Conservation (phyloP, 2,113 vertebrate species). For the Calypte anna region DNA sequence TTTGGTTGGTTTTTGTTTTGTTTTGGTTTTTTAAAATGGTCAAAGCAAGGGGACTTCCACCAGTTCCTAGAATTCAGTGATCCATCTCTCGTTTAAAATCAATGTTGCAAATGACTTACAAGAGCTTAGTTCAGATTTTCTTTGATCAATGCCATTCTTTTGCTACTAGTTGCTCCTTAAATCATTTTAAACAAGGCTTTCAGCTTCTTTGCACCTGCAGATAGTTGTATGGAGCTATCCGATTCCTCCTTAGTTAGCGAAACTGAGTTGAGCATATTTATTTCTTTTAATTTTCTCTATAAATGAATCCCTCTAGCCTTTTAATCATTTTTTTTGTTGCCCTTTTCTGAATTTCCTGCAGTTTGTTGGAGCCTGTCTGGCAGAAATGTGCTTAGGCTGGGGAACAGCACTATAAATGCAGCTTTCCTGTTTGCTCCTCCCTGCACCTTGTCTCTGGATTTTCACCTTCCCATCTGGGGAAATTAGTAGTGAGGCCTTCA, state of each 20-base stretch:
- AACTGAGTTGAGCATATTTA: slow-evolving; percentile 1
- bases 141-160: not conserved
- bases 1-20: not conserved
- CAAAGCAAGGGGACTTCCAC: not conserved
- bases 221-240: not conserved
- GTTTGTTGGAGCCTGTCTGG: not conserved
- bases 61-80: not conserved
- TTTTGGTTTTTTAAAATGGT: not conserved
- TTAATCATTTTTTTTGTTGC: not conserved
- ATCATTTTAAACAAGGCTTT: slow-evolving; percentile 7
- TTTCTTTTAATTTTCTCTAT: slow-evolving; percentile 17
- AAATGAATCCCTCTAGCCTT: not conserved
- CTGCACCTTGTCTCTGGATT: not conserved
- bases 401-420: not conserved
- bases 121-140: not conserved
- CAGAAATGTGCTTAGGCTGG: not conserved
- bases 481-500: not conserved
- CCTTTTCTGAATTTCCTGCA: slow-evolving; percentile 14
- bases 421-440: not conserved
- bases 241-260: not conserved
- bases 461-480: not conserved
- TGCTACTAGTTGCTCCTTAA: not conserved
- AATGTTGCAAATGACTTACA: not conserved
- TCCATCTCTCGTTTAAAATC: not conserved
- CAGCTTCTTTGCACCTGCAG: slow-evolving; percentile 8